Base-by-base conservation (phyloP, 2,113 vertebrate species). In the Nerophis ophidion region DNA sequence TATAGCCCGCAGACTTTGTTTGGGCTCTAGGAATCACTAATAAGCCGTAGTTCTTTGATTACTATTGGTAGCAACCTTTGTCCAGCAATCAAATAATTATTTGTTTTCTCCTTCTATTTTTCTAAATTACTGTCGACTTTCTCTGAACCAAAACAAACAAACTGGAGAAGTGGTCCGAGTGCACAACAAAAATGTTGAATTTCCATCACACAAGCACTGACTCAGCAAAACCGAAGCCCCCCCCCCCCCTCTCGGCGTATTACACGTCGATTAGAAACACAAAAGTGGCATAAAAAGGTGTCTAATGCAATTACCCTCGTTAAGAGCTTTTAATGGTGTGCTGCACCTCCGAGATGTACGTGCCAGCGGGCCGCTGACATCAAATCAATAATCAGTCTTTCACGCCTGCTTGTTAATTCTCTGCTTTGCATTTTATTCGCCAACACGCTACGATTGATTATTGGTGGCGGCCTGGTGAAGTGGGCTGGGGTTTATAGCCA, bases 271-370 rank as follows among this genome's bases (percentile, higher is more conserved):
- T 90, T 87, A 87, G 81, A 76, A 38, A 50, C 77, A 86, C 84
- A 87, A 81, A 26, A 83, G 83, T 72, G 52, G 60, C 72, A 81
- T 85, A 68, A 89, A 86, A 84, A 86, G 85, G 82, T 82, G 87
- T 83, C 84, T 87, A 84, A 88, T 83, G 80, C 78, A 86, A 89
- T 88, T 89, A 88, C 71, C 77, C 81, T 73, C 74, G 81, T 79
- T 82, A 79, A 73, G 79, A 84, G 52, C 63, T 87, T 88, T 86
- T 81, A 87, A 88, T 84, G 81, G 82, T 70, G 75, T 66, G 73
- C 75, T 6, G 65, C 40, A 67, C 71, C 75, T 79, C 77, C 61
- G 76, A 75, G 77, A 85, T 74, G 72, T 71, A 81, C 60, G 68
- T 71, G 76, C 57, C 66, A 70, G 82, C 75, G 74, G 47, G 68